Percentiles rank a stretch among this genome's conserved stretches.
These are phyloP conservation scores for Drosophila prolongata DNA, from an alignment of 2,888 invertebrate species.

Conservation along the genomic window DNA sequence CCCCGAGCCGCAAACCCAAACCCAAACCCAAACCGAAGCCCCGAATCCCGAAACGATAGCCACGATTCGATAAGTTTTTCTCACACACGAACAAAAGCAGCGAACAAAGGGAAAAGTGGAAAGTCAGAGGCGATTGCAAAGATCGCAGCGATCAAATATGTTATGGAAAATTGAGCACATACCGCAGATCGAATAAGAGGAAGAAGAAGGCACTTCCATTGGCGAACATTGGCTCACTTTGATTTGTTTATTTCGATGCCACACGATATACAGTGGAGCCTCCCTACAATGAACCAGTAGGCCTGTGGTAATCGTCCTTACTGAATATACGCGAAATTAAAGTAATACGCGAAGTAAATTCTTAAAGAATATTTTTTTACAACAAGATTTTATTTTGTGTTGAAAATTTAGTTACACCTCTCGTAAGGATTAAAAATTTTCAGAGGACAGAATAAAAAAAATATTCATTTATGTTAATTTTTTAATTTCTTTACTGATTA, in stretches of 20 bases:
- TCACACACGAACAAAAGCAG: slow-evolving; percentile 62
- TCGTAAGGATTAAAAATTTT: no score
- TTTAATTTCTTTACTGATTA: no score
- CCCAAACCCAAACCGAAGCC: neutral
- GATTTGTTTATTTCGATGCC: slow-evolving; percentile 75
- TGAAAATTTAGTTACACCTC: no score
- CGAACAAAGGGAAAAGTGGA: slow-evolving; percentile 65
- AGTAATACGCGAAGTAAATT: no score
- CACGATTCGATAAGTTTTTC: slow-evolving; percentile 72
- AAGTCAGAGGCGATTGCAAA: slow-evolving; percentile 72
- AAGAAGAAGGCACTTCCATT: slow-evolving; percentile 5
- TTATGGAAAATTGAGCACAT: slow-evolving; percentile 78
- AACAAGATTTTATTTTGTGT: no score
- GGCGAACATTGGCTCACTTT: slow-evolving; percentile 70
- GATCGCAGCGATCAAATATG: slow-evolving; percentile 74
- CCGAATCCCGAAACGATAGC: slow-evolving; percentile 57
- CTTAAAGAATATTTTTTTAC: no score
- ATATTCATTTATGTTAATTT: no score
- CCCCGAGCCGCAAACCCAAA: slow-evolving; percentile 31
- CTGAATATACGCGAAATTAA: no score
- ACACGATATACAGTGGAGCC: slow-evolving; percentile 59
- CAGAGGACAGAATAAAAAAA: no score
- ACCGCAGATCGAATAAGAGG: slow-evolving; percentile 55
- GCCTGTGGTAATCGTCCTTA: no score
- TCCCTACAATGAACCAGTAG: neutral